Percentiles rank a stretch among this genome's conserved stretches.
phyloP scores from a whole-genome alignment of 2,797 vertebrate species.

The Cuniculus paca region DNA sequence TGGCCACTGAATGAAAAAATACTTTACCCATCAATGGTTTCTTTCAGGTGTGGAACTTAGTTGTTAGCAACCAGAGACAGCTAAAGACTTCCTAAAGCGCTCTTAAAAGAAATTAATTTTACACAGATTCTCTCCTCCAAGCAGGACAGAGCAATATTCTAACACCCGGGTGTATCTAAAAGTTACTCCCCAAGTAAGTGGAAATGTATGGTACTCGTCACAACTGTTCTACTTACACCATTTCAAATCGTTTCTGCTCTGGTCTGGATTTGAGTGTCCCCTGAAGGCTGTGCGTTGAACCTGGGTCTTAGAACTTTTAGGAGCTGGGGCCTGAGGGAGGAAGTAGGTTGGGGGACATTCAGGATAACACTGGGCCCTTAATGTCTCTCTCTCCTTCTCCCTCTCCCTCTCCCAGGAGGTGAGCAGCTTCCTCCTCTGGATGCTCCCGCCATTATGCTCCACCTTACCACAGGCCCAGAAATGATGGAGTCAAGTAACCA shows the following conservation, averaged over 20 bases:
- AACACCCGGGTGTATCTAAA: not conserved
- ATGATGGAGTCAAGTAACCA: not conserved
- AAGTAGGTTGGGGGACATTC: not conserved
- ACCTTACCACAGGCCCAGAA: not conserved
- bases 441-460: not conserved
- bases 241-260: no score
- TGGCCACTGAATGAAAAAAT: not conserved
- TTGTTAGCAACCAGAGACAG: not conserved
- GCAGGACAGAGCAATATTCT: not conserved
- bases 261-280: not conserved
- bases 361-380: not conserved
- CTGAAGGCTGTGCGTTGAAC: not conserved
- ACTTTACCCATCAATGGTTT: not conserved
- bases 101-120: slow-evolving; percentile 44
- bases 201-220: not conserved
- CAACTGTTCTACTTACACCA: not conserved
- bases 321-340: not conserved
- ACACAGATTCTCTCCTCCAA: not conserved
- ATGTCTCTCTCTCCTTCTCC: not conserved
- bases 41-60: not conserved
- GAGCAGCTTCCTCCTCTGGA: not conserved
- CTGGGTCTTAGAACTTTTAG: not conserved
- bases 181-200: not conserved
- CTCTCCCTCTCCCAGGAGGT: not conserved
- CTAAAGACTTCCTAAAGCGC: not conserved